Evolutionary conservation across 2,888 invertebrate species (phyloP).

Genomic region (Oxyteleia sp.): DNA sequence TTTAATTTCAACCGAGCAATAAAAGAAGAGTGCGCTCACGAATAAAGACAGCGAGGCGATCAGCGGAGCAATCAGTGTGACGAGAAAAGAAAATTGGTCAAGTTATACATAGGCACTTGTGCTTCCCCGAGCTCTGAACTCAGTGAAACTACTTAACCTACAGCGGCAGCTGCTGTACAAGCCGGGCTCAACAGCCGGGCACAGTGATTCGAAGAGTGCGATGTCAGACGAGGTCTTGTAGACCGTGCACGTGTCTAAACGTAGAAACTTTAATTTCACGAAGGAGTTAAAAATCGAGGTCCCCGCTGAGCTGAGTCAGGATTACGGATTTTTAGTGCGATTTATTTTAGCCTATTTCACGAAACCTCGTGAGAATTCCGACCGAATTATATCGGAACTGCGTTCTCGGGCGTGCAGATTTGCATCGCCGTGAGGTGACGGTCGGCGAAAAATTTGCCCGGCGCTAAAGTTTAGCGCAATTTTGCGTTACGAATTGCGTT

Average conservation of each 20-base stretch:
- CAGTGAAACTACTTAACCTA: conserved; percentile 68
- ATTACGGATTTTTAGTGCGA: conserved; percentile 63
- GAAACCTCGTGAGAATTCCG: conserved; percentile 44
- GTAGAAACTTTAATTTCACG: conserved; percentile 66
- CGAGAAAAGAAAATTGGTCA: conserved; percentile 69
- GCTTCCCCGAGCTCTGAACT: conserved; percentile 47
- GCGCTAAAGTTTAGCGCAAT: background rate
- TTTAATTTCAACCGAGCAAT: background rate
- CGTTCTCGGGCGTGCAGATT: conserved; percentile 6
- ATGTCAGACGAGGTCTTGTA: conserved; percentile 68
- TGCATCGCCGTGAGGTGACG: conserved; percentile 6
- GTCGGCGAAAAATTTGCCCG: conserved; percentile 1
- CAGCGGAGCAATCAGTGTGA: conserved; percentile 55
- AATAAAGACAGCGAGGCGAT: conserved; percentile 38
- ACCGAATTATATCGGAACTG: conserved; percentile 39
- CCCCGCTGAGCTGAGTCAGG: conserved; percentile 61
- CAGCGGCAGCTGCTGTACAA: conserved; percentile 62
- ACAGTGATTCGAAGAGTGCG: conserved; percentile 70
- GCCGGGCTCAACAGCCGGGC: conserved; percentile 57
- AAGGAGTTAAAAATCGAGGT: conserved; percentile 61
- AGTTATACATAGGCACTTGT: conserved; percentile 66
- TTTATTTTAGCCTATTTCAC: conserved; percentile 61
- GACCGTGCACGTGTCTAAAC: conserved; percentile 68
- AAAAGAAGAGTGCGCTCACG: background rate
- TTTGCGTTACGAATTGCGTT: background rate